Evolutionary conservation across 2,113 vertebrate genomes (phyloP).

Genomic region (Alosa alosa): DNA sequence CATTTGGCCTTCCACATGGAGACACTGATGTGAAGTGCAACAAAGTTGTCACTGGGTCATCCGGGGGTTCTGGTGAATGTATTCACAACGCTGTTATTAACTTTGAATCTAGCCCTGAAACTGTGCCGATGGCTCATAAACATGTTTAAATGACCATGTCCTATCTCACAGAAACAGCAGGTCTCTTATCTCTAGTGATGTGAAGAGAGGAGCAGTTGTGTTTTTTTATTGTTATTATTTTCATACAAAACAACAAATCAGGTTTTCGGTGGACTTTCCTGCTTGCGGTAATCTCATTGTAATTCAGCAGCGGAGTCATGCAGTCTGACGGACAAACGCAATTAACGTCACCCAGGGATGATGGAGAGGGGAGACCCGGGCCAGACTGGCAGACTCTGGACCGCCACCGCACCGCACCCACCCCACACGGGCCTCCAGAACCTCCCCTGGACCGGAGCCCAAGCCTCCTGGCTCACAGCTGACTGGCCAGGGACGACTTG

Average conservation of each 20-base stretch:
- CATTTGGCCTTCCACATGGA: not conserved
- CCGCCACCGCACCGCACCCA: not conserved
- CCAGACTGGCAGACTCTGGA: not conserved
- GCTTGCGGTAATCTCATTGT: constrained; percentile 52
- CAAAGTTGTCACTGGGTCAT: too few relatives aligned
- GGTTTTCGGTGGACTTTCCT: not conserved
- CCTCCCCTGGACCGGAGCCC: not conserved
- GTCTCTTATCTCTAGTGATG: not conserved
- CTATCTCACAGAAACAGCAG: not conserved
- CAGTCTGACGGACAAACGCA: constrained; percentile 53
- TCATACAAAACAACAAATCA: constrained; percentile 19
- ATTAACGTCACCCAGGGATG: constrained; percentile 31
- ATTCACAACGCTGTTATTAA: too few relatives aligned
- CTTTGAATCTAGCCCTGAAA: not conserved
- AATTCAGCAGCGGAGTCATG: constrained; percentile 58
- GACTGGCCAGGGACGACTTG: constrained; percentile 52
- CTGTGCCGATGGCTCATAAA: not conserved
- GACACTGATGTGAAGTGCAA: too few relatives aligned
- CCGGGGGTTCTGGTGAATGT: too few relatives aligned
- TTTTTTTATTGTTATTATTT: not conserved
- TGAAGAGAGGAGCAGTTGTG: not conserved
- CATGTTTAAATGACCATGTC: not conserved
- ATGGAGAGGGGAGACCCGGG: constrained; percentile 7
- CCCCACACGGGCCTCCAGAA: not conserved
- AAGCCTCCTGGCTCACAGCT: constrained; percentile 42